Evolutionary conservation across 2,888 invertebrate genomes (phyloP).

Genomic region (Acanthoscelides obtectus): DNA sequence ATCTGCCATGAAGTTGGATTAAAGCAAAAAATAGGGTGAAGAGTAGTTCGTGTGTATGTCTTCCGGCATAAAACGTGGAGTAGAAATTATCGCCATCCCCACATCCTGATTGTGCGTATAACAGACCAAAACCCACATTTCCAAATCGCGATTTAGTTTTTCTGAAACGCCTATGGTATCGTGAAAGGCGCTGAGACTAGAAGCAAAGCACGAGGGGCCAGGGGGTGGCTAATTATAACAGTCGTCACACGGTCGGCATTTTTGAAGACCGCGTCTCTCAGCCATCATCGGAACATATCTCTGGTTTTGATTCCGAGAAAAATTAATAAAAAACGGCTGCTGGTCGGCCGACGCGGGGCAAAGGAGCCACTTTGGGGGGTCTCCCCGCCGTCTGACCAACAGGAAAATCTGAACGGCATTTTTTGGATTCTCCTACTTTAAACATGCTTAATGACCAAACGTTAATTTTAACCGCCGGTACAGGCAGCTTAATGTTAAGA

Average conservation of each 20-base stretch:
- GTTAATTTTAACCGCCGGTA: neutral
- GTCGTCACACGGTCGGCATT: neutral
- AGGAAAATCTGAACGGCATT: neutral
- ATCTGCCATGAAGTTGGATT: no score
- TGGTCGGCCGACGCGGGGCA: conserved; percentile 1
- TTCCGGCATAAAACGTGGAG: no score
- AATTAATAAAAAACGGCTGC: conserved; percentile 18
- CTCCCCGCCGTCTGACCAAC: neutral
- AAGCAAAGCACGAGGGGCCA: neutral
- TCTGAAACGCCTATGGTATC: neutral
- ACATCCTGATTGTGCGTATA: no score
- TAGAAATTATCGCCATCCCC: no score
- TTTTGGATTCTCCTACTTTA: neutral
- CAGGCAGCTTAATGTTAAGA: neutral
- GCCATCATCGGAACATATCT: conserved; percentile 15
- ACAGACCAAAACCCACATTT: no score
- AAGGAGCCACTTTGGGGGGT: neutral
- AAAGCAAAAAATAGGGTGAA: no score
- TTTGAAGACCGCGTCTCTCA: conserved; percentile 8
- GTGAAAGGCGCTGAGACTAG: neutral
- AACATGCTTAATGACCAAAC: neutral
- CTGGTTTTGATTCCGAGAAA: conserved; percentile 21
- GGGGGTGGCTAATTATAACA: neutral
- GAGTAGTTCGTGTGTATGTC: no score
- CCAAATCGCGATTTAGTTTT: no score